Evolutionary conservation across 2,888 invertebrate species (phyloP).

Genomic region (Heteromyza rotundicornis): DNA sequence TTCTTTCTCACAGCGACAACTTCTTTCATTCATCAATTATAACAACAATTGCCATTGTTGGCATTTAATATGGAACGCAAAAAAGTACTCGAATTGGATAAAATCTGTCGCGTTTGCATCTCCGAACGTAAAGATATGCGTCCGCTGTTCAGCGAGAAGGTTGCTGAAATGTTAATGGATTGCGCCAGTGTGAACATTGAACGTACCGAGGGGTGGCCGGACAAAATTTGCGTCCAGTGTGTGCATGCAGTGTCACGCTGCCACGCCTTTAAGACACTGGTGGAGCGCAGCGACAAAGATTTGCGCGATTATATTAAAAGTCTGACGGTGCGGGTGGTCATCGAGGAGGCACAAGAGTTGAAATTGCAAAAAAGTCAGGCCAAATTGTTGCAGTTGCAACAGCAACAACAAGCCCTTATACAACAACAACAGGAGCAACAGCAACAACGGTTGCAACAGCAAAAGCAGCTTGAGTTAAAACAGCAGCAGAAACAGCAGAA

Average conservation of each 20-base stretch:
- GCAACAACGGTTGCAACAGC: slow-evolving; percentile 30
- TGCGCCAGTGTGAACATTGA: slow-evolving; percentile 69
- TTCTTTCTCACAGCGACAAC: neutral
- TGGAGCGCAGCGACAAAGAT: slow-evolving; percentile 68
- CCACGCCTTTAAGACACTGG: slow-evolving; percentile 69
- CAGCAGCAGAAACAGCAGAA: slow-evolving; percentile 38
- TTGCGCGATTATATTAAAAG: slow-evolving; percentile 64
- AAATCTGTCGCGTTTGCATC: slow-evolving; percentile 71
- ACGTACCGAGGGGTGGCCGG: slow-evolving; percentile 68
- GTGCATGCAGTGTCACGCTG: slow-evolving; percentile 71
- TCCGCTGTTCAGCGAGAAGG: slow-evolving; percentile 70
- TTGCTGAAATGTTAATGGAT: slow-evolving; percentile 72
- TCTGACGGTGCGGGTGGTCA: slow-evolving; percentile 57
- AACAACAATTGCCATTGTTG: neutral
- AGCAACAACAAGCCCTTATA: slow-evolving; percentile 23
- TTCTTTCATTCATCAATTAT: neutral
- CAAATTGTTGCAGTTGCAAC: slow-evolving; percentile 22
- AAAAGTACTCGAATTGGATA: slow-evolving; percentile 65
- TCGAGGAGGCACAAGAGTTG: slow-evolving; percentile 48
- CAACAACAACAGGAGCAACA: slow-evolving; percentile 18
- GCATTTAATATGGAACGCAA: slow-evolving; percentile 59
- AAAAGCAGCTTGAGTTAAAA: slow-evolving; percentile 15
- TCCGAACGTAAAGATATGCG: slow-evolving; percentile 71
- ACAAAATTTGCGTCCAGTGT: slow-evolving; percentile 70
- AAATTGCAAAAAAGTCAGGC: slow-evolving; percentile 30